phyloP scores from a whole-genome alignment of 2,888 invertebrate species.

The Dinocampus coccinellae region DNA sequence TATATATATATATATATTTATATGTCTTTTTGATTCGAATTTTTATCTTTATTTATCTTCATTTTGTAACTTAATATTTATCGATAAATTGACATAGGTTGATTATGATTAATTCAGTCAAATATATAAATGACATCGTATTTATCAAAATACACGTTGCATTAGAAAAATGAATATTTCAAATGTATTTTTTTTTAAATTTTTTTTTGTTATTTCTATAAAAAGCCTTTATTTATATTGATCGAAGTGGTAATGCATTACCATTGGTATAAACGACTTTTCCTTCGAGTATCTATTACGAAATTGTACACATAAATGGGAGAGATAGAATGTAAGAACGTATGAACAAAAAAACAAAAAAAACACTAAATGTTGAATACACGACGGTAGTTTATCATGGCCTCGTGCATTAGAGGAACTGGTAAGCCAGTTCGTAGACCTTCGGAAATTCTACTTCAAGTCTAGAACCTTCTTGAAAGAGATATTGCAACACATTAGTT shows the following conservation, averaged over 20 bases:
- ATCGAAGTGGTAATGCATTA: background rate
- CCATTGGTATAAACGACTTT: background rate
- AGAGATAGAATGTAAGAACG: background rate
- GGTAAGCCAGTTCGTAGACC: conserved; percentile 28
- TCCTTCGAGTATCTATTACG: background rate
- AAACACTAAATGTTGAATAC: background rate
- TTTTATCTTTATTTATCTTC: background rate
- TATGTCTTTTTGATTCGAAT: background rate
- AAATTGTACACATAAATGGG: background rate
- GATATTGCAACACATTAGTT: background rate
- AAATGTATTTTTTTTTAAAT: background rate
- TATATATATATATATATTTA: too few species aligned
- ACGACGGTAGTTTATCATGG: background rate
- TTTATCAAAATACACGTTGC: too few species aligned
- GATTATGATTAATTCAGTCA: too few species aligned
- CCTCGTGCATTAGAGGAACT: conserved; percentile 7
- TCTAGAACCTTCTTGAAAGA: conserved; percentile 32
- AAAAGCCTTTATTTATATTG: background rate
- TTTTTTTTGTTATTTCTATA: background rate
- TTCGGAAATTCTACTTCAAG: conserved; percentile 38
- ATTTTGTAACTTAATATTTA: too few species aligned
- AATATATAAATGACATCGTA: too few species aligned
- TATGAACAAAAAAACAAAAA: background rate
- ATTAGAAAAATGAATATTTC: too few species aligned
- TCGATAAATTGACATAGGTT: too few species aligned